Base-by-base conservation (phyloP, 2,113 vertebrate genomes). In the Chascanopsetta lugubris region DNA sequence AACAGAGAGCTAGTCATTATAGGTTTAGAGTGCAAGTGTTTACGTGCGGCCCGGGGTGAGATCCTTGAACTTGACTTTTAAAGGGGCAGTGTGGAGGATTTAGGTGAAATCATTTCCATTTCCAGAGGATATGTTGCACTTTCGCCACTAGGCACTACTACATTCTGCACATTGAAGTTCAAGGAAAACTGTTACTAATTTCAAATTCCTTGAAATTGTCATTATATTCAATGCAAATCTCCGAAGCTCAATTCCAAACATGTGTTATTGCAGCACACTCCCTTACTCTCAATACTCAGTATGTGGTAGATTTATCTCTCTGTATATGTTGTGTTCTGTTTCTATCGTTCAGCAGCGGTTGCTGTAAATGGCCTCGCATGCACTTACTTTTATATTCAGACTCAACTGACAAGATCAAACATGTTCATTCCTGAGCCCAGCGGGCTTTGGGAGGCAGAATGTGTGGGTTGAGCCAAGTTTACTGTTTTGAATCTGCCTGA, bases 1-100 rank as follows among this genome's bases (percentile, higher is more conserved):
- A 13, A 13, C 34, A 45, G 3, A 22, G 9, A 60, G 73, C 72
- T 46, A 67, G 25, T 68, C 26, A 80, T 61, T 67, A 22, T 5
- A 5, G 3, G 42, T 10, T 45, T n/a, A n/a, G 8, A 45, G 42
- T 21, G n/a, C 42, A 46, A 42, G 12, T 62, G 3, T 20, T 64
- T 30, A 42, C 30, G 7, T 20, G 21, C 20, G 1, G 7, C 11
- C 43, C 22, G n/a, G 34, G 18, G 6, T 8, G 43, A 17, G 8
- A 17, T 25, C 22, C 46, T 17, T 17, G 34, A 48, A 48, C 21
- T 24, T 25, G 10, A 25, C 10, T 22, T 46, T 5, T n/a, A n/a
- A n/a, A n/a, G n/a, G n/a, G n/a, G n/a, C n/a, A n/a, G n/a, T n/a
- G n/a, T n/a, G n/a, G n/a, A n/a, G n/a, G n/a, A n/a, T n/a, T n/a